Percentiles rank a stretch among this genome's conserved stretches.
phyloP scores from a whole-genome alignment of 2,113 vertebrate genomes.

The Cottus gobio region DNA sequence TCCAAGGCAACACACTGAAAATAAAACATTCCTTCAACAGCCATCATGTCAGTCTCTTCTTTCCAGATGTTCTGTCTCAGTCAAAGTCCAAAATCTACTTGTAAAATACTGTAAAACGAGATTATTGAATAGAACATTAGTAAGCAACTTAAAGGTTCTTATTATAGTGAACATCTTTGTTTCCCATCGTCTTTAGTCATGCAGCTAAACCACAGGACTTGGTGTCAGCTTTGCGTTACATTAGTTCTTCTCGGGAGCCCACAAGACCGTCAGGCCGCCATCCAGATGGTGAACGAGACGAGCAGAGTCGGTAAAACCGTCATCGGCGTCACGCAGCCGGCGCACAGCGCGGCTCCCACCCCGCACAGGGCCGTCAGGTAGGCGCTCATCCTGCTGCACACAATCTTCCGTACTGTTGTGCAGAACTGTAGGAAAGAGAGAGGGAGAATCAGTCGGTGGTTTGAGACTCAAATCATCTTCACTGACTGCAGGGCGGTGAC shows the following conservation, averaged over 20 bases:
- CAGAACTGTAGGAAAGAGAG: constrained; percentile 77
- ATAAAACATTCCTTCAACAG: not conserved
- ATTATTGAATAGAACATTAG: constrained; percentile 33
- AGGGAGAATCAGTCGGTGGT: not conserved
- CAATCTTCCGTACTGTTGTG: constrained; percentile 78
- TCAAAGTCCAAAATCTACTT: constrained; percentile 21
- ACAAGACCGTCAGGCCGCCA: constrained; percentile 77
- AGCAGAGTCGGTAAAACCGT: constrained; percentile 67
- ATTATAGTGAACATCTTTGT: not conserved
- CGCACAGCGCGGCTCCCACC: constrained; percentile 56
- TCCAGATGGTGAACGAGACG: constrained; percentile 85
- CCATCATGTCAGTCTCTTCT: not conserved
- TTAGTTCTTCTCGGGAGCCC: constrained; percentile 5
- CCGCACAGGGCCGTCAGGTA: constrained; percentile 76
- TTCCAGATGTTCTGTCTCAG: constrained; percentile 1
- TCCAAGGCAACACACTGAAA: constrained; percentile 27
- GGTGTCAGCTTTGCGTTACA: not conserved
- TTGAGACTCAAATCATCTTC: not conserved
- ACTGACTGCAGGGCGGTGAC: no score
- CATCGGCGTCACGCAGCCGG: constrained; percentile 67
- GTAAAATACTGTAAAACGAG: constrained; percentile 6
- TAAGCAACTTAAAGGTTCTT: not conserved
- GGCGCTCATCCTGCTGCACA: constrained; percentile 77
- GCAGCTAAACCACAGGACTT: not conserved
- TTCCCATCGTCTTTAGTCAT: constrained; percentile 6